Percentiles rank a stretch among this genome's conserved stretches.
phyloP scores from a whole-genome alignment of 2,888 invertebrate genomes.

The Synanthedon formicaeformis region DNA sequence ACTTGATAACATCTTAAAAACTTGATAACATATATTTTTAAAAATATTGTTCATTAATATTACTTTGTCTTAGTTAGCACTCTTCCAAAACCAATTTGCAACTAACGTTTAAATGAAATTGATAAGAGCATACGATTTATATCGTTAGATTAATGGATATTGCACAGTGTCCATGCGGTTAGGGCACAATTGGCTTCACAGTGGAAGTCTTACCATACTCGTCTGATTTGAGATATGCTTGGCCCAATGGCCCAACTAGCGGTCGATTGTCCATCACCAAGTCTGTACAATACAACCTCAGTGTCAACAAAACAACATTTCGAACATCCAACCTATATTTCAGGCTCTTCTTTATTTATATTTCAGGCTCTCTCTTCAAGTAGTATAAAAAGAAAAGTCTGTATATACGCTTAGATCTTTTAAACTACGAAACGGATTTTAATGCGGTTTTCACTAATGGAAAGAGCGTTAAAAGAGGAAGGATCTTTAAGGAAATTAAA shows the following conservation, averaged over 20 bases:
- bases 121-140: not conserved
- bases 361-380: not conserved
- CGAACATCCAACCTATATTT: constrained; percentile 4
- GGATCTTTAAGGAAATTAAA: too few relatives aligned
- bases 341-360: constrained; percentile 1
- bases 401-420: not conserved
- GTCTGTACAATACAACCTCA: constrained; percentile 59
- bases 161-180: constrained; percentile 59
- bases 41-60: too few relatives aligned
- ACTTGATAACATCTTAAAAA: too few relatives aligned
- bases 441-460: too few relatives aligned
- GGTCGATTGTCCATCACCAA: constrained; percentile 82
- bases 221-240: constrained; percentile 86
- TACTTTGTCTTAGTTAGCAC: too few relatives aligned
- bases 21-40: too few relatives aligned
- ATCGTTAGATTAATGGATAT: constrained; percentile 17
- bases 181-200: constrained; percentile 38
- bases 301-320: constrained; percentile 18
- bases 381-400: not conserved
- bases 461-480: too few relatives aligned
- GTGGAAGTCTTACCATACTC: constrained; percentile 78
- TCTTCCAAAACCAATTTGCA: too few relatives aligned
- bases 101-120: too few relatives aligned
- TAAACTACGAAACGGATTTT: too few relatives aligned
- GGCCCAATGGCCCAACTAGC: constrained; percentile 82